Conservation (phyloP, 2,797 vertebrate species). For the Tapera naevia region DNA sequence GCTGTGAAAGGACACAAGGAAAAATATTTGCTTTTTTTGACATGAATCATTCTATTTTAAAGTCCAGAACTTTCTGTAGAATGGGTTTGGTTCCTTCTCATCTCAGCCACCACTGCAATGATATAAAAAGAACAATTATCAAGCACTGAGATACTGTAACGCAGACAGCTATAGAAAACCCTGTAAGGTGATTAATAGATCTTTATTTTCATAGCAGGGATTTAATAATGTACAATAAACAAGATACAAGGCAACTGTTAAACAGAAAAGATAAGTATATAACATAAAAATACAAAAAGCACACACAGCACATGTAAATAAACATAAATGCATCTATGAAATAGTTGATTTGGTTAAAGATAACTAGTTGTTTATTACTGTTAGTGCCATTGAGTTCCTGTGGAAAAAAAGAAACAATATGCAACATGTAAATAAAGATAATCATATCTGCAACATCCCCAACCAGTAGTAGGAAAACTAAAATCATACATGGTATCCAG, state of each 20-base stretch:
- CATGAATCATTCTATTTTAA: background rate
- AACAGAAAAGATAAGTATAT: background rate
- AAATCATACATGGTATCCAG: background rate
- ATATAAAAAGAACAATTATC: background rate
- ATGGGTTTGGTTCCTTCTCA: background rate
- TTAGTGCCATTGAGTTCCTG: background rate
- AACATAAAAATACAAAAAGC: background rate
- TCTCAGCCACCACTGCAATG: background rate
- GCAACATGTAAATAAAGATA: background rate
- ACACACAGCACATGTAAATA: background rate
- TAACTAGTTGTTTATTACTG: background rate
- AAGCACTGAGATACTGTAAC: background rate
- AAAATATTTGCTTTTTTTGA: background rate
- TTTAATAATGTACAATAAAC: background rate
- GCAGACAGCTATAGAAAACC: background rate
- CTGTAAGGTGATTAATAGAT: background rate
- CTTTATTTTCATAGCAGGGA: background rate
- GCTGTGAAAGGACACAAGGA: background rate
- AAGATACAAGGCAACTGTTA: background rate
- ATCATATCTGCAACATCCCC: background rate
- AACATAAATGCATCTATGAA: background rate
- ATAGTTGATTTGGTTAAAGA: background rate
- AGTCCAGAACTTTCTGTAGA: background rate
- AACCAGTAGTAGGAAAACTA: background rate
- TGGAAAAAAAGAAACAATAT: background rate